Evolutionary conservation across 1,140 invertebrate species (phyloP).

Genomic region (Drosophila obscura): DNA sequence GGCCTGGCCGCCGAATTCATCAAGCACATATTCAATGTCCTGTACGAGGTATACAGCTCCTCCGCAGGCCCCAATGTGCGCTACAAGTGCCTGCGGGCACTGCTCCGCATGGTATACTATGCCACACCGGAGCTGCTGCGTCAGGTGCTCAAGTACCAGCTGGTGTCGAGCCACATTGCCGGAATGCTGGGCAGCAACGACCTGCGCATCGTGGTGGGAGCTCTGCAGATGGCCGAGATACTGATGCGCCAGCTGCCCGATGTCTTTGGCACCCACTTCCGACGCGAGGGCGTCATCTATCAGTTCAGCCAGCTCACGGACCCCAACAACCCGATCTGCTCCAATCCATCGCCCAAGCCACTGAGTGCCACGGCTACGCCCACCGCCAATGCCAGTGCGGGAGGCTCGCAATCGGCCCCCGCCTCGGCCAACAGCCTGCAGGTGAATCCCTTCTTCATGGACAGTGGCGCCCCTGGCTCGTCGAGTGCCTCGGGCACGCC

Average conservation of each 20-base stretch:
- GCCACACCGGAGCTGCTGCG: conserved; percentile 93
- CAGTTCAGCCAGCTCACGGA: conserved; percentile 92
- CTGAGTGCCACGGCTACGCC: conserved; percentile 58
- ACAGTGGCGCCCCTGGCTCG: conserved; percentile 40
- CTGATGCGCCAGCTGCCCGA: conserved; percentile 98
- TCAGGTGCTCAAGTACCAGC: conserved; percentile 95
- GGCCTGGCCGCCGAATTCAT: conserved; percentile 92
- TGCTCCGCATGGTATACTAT: conserved; percentile 98
- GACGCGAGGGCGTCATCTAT: conserved; percentile 97
- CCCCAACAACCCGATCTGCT: conserved; percentile 84
- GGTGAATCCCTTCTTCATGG: conserved; percentile 82
- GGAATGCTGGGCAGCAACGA: conserved; percentile 99
- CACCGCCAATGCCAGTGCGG: conserved; percentile 57
- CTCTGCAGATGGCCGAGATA: conserved; percentile 98
- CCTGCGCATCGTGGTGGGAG: conserved; percentile 97
- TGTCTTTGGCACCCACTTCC: conserved; percentile 96
- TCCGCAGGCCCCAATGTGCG: conserved; percentile 98
- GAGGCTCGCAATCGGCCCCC: conserved; percentile 77
- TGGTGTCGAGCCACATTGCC: conserved; percentile 98
- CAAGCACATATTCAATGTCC: conserved; percentile 93
- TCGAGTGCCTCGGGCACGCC: conserved; percentile 65
- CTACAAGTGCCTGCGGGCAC: conserved; percentile 97
- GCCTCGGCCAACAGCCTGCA: conserved; percentile 78
- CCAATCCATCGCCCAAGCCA: conserved; percentile 78
- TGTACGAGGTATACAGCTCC: conserved; percentile 98